Evolutionary conservation across 2,797 vertebrate genomes (phyloP).

Genomic region (Fistularia tabacaria): DNA sequence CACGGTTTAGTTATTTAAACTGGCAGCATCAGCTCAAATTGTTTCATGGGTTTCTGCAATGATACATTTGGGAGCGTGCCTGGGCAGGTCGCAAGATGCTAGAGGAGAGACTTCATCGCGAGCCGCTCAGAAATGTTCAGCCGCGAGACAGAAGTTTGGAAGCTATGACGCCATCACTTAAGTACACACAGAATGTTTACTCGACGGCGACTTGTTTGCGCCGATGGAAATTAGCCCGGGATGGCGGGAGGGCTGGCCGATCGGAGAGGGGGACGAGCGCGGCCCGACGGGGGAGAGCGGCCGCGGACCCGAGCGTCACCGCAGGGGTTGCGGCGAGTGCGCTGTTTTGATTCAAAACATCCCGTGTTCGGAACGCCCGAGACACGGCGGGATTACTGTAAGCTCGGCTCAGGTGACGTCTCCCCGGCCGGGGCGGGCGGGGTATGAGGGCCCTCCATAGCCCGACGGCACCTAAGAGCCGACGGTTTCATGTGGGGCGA

Average conservation of each 20-base stretch:
- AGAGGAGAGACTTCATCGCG: constrained; percentile 64
- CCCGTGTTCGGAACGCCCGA: constrained; percentile 59
- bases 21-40: constrained; percentile 82
- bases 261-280: no score
- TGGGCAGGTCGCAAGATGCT: constrained; percentile 67
- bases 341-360: constrained; percentile 75
- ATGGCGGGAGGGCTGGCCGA: no score
- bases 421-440: constrained; percentile 15
- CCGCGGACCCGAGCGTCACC: constrained; percentile 37
- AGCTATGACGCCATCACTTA: constrained; percentile 69
- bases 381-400: constrained; percentile 71
- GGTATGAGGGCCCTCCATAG: constrained; percentile 72
- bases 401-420: constrained; percentile 68
- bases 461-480: constrained; percentile 50
- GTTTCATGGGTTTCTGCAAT: constrained; percentile 81
- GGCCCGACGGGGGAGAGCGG: no score
- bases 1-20: constrained; percentile 81
- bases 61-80: constrained; percentile 77
- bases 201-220: constrained; percentile 54
- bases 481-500: constrained; percentile 67
- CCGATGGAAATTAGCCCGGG: constrained; percentile 11
- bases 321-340: constrained; percentile 62
- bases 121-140: constrained; percentile 64
- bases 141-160: constrained; percentile 61
- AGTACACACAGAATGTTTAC: constrained; percentile 64